Percentiles rank a stretch among this genome's conserved stretches.
Evolutionary conservation across 2,888 invertebrate species (phyloP).

Genomic region (Catocala nupta): DNA sequence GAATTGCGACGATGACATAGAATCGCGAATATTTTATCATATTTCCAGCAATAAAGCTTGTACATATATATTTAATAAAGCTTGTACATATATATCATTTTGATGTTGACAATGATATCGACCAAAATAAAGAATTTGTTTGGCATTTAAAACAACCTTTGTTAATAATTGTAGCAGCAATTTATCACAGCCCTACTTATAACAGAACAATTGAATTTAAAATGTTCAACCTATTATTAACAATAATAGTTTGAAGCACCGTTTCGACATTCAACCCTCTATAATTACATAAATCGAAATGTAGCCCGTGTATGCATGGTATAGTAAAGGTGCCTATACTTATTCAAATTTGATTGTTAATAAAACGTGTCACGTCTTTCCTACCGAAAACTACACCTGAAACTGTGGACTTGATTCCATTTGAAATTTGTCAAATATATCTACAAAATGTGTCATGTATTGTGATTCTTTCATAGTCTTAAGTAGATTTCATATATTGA

Average conservation of each 20-base stretch:
- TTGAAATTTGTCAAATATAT: background rate
- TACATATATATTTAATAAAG: too few relatives aligned
- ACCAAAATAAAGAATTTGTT: too few relatives aligned
- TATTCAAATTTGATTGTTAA: conserved; percentile 61
- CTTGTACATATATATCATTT: too few relatives aligned
- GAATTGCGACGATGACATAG: too few relatives aligned
- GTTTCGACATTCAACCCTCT: conserved; percentile 11
- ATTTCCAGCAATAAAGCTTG: too few relatives aligned
- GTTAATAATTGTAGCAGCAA: background rate
- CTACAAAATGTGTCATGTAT: too few relatives aligned
- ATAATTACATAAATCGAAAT: conserved; percentile 39
- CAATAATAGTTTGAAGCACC: conserved; percentile 14
- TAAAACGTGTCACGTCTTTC: conserved; percentile 55
- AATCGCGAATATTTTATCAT: too few relatives aligned
- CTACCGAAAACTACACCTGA: conserved; percentile 24
- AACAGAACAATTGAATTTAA: conserved; percentile 7
- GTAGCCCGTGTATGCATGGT: conserved; percentile 24
- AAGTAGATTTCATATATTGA: too few relatives aligned
- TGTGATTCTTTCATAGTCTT: too few relatives aligned
- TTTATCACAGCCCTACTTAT: background rate
- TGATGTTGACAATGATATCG: too few relatives aligned
- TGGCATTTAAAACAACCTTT: too few relatives aligned
- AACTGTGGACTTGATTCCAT: conserved; percentile 43
- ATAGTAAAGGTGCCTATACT: conserved; percentile 43
- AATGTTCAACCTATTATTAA: conserved; percentile 3